Evolutionary conservation across 2,888 invertebrate genomes (phyloP).

Genomic region (Lithodes maja): DNA sequence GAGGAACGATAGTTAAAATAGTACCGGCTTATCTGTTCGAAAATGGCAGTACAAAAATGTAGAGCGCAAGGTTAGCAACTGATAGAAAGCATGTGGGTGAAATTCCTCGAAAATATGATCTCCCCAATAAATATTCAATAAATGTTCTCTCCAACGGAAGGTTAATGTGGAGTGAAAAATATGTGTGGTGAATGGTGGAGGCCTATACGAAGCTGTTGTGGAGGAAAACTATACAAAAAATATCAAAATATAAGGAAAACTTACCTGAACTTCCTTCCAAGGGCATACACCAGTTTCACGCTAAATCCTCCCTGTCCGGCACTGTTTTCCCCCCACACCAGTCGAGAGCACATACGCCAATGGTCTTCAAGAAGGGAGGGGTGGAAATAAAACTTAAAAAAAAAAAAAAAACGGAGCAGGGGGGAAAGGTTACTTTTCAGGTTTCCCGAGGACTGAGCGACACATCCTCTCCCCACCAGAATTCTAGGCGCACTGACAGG

Average conservation of each 20-base stretch:
- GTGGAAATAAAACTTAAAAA: not conserved
- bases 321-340: not conserved
- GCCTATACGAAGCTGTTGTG: not conserved
- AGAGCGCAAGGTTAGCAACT: not conserved
- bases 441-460: not conserved
- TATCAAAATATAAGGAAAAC: not conserved
- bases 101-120: not conserved
- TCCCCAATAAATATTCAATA: not conserved
- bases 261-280: constrained; percentile 11
- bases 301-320: constrained; percentile 5
- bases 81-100: constrained; percentile 13
- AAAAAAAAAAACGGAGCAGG: not conserved
- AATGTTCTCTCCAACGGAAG: no score
- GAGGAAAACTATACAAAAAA: not conserved
- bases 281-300: constrained; percentile 11
- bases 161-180: not conserved
- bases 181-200: not conserved
- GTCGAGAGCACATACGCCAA: not conserved
- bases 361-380: not conserved
- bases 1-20: no score
- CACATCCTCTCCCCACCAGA: constrained; percentile 11
- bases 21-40: not conserved
- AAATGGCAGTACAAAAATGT: not conserved
- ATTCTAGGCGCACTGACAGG: constrained; percentile 4
- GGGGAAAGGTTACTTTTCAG: not conserved